phyloP scores from a whole-genome alignment of 2,888 invertebrate genomes.

The Amaurobius ferox region DNA sequence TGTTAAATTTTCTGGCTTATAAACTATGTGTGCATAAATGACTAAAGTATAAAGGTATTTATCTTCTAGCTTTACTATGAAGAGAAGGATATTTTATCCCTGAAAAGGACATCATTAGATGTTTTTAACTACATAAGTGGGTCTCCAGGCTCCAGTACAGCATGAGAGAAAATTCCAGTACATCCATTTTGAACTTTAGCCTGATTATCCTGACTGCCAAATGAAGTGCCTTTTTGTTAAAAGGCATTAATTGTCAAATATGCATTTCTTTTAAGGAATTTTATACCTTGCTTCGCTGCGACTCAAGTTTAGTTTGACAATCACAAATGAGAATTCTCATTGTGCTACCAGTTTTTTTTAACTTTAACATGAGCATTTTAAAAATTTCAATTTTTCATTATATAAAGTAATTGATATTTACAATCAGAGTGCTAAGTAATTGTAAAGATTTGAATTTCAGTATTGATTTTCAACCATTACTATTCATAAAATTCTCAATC shows the following conservation, averaged over 20 bases:
- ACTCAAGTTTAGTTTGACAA: conserved; percentile 5
- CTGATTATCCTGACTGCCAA: conserved; percentile 23
- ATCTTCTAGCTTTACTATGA: conserved; percentile 46
- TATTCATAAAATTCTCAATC: too few relatives aligned
- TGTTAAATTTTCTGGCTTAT: background rate
- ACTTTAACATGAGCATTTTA: too few relatives aligned
- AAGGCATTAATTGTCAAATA: conserved; percentile 39
- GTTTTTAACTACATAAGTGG: conserved; percentile 72
- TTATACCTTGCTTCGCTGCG: background rate
- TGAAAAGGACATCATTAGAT: conserved; percentile 69
- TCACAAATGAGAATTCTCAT: too few relatives aligned
- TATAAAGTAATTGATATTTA: too few relatives aligned
- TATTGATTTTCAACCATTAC: too few relatives aligned
- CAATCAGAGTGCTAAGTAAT: too few relatives aligned
- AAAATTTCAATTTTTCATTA: too few relatives aligned
- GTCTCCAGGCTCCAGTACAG: conserved; percentile 68
- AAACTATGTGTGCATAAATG: background rate
- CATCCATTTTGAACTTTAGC: background rate
- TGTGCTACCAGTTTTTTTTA: too few relatives aligned
- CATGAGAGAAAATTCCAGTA: conserved; percentile 14
- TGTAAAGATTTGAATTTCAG: too few relatives aligned
- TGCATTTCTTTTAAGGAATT: background rate
- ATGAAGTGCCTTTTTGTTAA: conserved; percentile 58
- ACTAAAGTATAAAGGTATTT: too few relatives aligned
- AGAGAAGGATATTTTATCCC: conserved; percentile 61